phyloP scores from a whole-genome alignment of 37 sponge, comb jelly and placozoan genomes.

The Petrosia ficiformis region DNA sequence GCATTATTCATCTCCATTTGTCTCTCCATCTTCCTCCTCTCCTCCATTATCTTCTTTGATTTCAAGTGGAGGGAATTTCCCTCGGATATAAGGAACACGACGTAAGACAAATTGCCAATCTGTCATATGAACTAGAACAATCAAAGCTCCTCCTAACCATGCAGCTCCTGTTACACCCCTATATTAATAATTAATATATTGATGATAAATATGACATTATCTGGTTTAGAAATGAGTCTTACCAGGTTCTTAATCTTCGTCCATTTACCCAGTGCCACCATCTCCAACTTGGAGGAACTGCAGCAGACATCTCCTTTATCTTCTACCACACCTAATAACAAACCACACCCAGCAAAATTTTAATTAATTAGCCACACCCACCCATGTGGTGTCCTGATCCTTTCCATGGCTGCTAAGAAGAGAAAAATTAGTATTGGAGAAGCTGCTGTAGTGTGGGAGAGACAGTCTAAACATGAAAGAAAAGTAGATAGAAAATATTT shows the following conservation, averaged over 20 bases:
- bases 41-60: neutral
- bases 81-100: slow-evolving; percentile 57
- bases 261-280: slow-evolving; percentile 4
- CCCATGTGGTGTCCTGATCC: too few species aligned
- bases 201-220: neutral
- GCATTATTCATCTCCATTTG: too few species aligned
- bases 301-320: too few species aligned
- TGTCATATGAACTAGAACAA: slow-evolving; percentile 33
- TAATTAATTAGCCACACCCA: too few species aligned
- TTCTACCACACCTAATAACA: too few species aligned
- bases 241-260: slow-evolving; percentile 11
- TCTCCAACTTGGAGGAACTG: neutral
- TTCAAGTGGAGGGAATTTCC: slow-evolving; percentile 37
- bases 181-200: too few species aligned
- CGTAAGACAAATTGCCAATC: slow-evolving; percentile 72
- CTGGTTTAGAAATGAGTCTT: neutral
- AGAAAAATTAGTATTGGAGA: too few species aligned
- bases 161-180: slow-evolving; percentile 30
- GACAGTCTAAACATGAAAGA: too few species aligned
- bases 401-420: too few species aligned
- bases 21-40: neutral
- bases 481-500: too few species aligned
- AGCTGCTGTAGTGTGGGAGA: too few species aligned
- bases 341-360: too few species aligned
- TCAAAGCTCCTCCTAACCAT: slow-evolving; percentile 41